Base-by-base conservation (phyloP, 2,113 vertebrate genomes). In the Ictalurus furcatus region DNA sequence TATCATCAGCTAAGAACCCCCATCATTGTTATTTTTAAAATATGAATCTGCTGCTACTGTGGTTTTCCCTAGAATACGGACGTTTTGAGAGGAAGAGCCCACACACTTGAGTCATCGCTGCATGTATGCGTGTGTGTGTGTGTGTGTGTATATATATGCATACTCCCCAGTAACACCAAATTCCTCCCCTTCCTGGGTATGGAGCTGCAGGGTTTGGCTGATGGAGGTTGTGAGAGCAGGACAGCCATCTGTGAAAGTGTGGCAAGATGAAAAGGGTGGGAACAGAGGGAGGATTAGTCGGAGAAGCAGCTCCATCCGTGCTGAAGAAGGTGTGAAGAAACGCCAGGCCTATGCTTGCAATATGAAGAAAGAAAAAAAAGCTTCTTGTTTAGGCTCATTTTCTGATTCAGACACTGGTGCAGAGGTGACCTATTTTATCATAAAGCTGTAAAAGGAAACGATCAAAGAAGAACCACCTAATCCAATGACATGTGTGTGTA, bases 211-310 rank as follows among this genome's bases (percentile, higher is more conserved):
- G 71, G 58, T 87, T 90, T 88, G 91, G 91, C 87, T 86, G 23
- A 80, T 85, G 85, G 63, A 78, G 85, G 84, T 52, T 80, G 85
- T 85, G 63, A 48, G 83, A 54, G 87, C 84, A 87, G 89, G 85
- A 87, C 88, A 86, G 84, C 90, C 89, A 91, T 92, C 89, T 91
- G 91, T 89, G 89, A 88, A 76, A 56, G 74, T 85, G 30, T 74
- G 40, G 56, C 67, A 17, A 83, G 73, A 59, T 34, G 88, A 71
- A 82, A 78, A 85, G 79, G 84, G 85, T 88, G 74, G n/a, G 40
- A 78, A 90, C 79, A 87, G 30, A 85, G 69, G 44, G 80, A 71
- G 83, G 61, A 85, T 87, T 87, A 90, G 65, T 88, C 21, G 34
- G 71, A 79, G 28, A 40, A 65, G 65, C 86, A 81, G 59, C n/a